phyloP scores from a whole-genome alignment of 2,797 vertebrate genomes.

The Crax fasciolata region DNA sequence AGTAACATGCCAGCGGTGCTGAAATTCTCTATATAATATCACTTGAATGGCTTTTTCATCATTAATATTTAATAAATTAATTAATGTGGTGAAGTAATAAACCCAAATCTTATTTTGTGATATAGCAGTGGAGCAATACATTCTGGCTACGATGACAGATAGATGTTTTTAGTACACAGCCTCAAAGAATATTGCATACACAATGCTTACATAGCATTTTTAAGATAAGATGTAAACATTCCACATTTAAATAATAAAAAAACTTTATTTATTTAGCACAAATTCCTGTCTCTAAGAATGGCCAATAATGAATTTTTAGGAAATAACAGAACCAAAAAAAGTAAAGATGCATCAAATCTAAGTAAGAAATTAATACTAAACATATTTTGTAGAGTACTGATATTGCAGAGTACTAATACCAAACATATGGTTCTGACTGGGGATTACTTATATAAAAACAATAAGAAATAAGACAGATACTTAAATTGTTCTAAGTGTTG shows the following conservation, averaged over 20 bases:
- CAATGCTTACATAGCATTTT: conserved; percentile 38
- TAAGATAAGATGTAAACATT: conserved; percentile 1
- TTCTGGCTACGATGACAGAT: conserved; percentile 61
- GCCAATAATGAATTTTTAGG: background rate
- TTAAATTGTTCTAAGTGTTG: background rate
- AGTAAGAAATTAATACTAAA: background rate
- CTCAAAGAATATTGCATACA: conserved; percentile 51
- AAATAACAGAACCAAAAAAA: background rate
- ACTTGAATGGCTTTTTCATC: conserved; percentile 58
- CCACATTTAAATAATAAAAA: conserved; percentile 40
- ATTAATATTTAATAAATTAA: conserved; percentile 84
- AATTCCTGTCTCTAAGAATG: background rate
- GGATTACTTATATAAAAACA: background rate
- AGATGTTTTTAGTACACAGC: conserved; percentile 16
- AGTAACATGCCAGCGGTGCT: conserved; percentile 55
- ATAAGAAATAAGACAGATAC: background rate
- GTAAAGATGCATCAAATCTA: background rate
- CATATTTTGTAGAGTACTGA: background rate
- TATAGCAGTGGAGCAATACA: conserved; percentile 19
- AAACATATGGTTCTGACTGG: background rate
- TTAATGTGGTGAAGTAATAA: conserved; percentile 71
- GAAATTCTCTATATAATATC: conserved; percentile 35
- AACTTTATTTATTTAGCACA: background rate
- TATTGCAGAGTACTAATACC: background rate
- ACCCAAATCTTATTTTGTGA: conserved; percentile 48